Base-by-base conservation (phyloP, 2,797 vertebrate species). In the Rhinoraja longicauda region DNA sequence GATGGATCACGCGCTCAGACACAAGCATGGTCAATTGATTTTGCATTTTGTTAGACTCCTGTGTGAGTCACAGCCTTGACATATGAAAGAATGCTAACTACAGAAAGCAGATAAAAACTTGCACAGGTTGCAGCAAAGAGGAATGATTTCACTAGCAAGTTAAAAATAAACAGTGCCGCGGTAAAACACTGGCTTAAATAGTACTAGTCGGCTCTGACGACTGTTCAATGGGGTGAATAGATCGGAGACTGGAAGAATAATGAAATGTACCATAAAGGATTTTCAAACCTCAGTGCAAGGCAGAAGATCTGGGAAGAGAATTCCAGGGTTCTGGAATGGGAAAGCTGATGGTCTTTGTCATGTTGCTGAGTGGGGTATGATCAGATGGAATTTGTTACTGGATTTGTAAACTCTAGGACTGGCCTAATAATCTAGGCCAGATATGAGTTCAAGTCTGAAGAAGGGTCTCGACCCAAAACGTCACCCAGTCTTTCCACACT, bases 1-100 rank as follows among this genome's bases (percentile, higher is more conserved):
- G 62, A 88, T 64, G 82, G 57, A 32, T 62, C 57, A 86, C 82
- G 62, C 36, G 62, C 84, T 88, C 19, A 32, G 6, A 67, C 21
- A 67, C 19, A 88, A 36, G 59, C 62, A 67, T 36, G 62, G 59
- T 36, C 62, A 88, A 88, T 88, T 88, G 84, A 88, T 88, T 88
- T 88, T 62, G 1, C 84, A 88, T 88, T 67, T 88, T 36, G n/a
- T 88, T 64, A 9, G 13, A 64, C 59, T 64, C 1, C 13, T 88
- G 59, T 36, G 6, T 88, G 62, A 88, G 59, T 21, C n/a, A 88
- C 59, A 17, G 59, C 26, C 29, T 59, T 86, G n/a, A 21, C 62
- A 36, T 88, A 21, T 64, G 7, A 36, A 67, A 88, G 17, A 67
- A 32, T 67, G 59, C 64, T 36, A 67, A 67, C n/a, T 19, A 67